These are phyloP conservation scores for Leptopilina myrica DNA, from an alignment of 2,888 invertebrate species.

Conservation along the genomic window DNA sequence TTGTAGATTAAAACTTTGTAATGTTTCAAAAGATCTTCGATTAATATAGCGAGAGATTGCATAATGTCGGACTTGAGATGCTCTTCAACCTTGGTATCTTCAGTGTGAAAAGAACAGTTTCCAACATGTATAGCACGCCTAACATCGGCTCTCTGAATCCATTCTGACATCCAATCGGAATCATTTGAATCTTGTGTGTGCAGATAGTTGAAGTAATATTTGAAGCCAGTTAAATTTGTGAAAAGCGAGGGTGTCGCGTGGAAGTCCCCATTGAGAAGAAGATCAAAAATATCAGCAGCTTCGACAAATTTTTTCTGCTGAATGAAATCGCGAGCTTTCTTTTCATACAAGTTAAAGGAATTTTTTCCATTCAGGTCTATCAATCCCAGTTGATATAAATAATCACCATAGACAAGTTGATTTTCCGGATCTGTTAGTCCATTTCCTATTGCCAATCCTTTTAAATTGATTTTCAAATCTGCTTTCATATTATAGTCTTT, in stretches of 20 bases:
- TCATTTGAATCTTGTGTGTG: constrained; percentile 79
- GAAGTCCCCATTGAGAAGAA: constrained; percentile 84
- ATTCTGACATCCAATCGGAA: constrained; percentile 79
- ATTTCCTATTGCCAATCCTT: constrained; percentile 87
- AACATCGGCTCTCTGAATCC: constrained; percentile 81
- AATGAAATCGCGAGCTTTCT: constrained; percentile 80
- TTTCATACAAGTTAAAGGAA: constrained; percentile 81
- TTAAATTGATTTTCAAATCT: constrained; percentile 82
- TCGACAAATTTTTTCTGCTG: constrained; percentile 81
- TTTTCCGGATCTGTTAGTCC: constrained; percentile 88
- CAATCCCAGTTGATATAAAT: constrained; percentile 87
- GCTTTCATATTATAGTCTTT: constrained; percentile 81
- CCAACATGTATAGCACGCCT: constrained; percentile 92
- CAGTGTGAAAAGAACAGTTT: constrained; percentile 83
- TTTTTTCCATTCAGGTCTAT: constrained; percentile 82
- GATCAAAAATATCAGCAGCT: constrained; percentile 86
- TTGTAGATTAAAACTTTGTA: constrained; percentile 90
- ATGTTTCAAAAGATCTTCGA: constrained; percentile 82
- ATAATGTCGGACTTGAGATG: constrained; percentile 87
- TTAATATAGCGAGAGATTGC: constrained; percentile 87
- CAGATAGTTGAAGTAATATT: constrained; percentile 87
- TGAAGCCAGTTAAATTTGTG: constrained; percentile 86
- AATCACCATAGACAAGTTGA: constrained; percentile 87
- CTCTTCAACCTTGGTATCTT: constrained; percentile 81
- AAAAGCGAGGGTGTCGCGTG: constrained; percentile 81